Base-by-base conservation (phyloP, 2,888 invertebrate species). In the Scaeva pyrastri region DNA sequence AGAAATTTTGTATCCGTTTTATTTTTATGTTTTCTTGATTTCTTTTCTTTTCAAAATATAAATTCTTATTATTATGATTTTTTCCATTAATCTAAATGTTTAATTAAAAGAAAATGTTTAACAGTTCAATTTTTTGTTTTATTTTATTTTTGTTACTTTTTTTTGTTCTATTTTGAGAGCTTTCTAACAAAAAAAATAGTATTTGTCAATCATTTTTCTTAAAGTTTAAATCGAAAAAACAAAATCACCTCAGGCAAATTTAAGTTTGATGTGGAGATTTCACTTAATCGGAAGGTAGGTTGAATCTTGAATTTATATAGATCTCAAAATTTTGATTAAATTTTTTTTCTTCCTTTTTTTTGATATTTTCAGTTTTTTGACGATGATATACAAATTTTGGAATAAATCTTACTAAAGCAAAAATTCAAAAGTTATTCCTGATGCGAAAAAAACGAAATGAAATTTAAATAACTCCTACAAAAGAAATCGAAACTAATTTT, bases 41-140 rank as follows among this genome's bases (percentile, higher is more conserved):
- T 60, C 39, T 39, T 58, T 58, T 36, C 16, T 12, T 39, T 12
- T 19, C 7, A 39, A 21, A 58, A 36, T 21, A 50, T 11, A 50
- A 58, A 50, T 72, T 62, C 66, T 23, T 62, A 70, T 73, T 72
- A 58, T 41, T 58, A 45, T 26, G 60, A 45, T 66, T 66, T 75
- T 85, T 85, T 85, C 76, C 68, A 73, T 76, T 85, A 85, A 76
- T 85, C 66, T 81, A 60, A 85, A 70, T 71, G 60, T 76, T 60
- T 85, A 45, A 85, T 80, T 85, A 76, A 85, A 81, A 72, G 39
- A 85, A 52, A 72, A 64, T 71, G 58, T 85, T 85, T 80, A 72
- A 85, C 80, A 73, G 52, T 68, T 81, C 36, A 19, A 39, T 41
- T 45, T 70, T 73, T 26, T 50, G 19, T 62, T 76, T 64, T 48